Evolutionary conservation across 1,140 invertebrate genomes (phyloP).

Genomic region (Mya arenaria): DNA sequence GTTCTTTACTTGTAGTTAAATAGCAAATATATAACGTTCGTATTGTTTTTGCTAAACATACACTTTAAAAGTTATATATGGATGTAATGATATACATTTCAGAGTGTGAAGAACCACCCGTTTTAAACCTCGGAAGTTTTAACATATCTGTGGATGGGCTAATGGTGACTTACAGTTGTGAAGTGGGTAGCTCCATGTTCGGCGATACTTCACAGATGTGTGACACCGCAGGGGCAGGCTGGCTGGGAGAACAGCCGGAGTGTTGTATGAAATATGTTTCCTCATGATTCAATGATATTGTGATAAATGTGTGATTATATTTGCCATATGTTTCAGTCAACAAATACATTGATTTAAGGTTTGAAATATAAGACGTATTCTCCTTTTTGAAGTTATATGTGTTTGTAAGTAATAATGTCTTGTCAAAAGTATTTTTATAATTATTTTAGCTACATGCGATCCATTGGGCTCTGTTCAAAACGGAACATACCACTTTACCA

Average conservation of each 20-base stretch:
- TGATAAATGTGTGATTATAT: background rate
- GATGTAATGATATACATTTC: too few relatives aligned
- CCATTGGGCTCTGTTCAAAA: background rate
- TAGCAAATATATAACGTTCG: too few relatives aligned
- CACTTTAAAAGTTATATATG: too few relatives aligned
- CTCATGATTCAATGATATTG: background rate
- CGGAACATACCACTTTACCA: constrained; percentile 10
- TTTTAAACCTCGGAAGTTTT: too few relatives aligned
- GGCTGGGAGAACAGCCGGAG: background rate
- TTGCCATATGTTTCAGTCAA: background rate
- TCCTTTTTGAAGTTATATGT: background rate
- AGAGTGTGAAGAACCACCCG: too few relatives aligned
- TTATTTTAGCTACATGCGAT: constrained; percentile 2
- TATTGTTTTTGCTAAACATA: too few relatives aligned
- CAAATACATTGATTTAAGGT: background rate
- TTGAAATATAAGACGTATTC: background rate
- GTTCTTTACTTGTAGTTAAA: too few relatives aligned
- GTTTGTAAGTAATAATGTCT: background rate
- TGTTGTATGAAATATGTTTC: constrained; percentile 14
- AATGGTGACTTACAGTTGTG: constrained; percentile 5
- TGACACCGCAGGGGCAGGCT: constrained; percentile 4
- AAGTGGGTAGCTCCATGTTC: constrained; percentile 18
- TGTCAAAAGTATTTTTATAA: background rate
- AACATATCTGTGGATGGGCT: constrained; percentile 7
- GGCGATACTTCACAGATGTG: background rate